A percentile compares a stretch with the other conserved stretches of the same genome.
Conservation (phyloP, 2,888 invertebrate species). For the Scotopteryx bipunctaria region DNA sequence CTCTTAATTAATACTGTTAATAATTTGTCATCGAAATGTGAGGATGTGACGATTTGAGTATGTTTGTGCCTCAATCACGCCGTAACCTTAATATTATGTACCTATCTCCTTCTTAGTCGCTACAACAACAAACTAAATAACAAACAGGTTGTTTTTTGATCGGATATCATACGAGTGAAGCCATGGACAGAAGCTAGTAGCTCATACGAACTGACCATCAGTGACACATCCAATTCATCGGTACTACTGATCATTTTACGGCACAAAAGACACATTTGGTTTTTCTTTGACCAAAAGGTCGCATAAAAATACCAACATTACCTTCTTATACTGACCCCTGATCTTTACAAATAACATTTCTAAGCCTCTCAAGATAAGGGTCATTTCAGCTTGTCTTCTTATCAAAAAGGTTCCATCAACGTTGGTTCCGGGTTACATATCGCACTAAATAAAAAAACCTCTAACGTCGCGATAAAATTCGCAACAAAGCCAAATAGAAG, state of each 20-base stretch:
- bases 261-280: conserved; percentile 48
- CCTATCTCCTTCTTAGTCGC: too few relatives aligned
- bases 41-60: too few relatives aligned
- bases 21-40: too few relatives aligned
- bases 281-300: conserved; percentile 52
- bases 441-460: conserved; percentile 62
- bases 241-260: conserved; percentile 32
- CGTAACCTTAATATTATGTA: too few relatives aligned
- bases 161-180: too few relatives aligned
- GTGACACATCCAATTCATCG: not conserved
- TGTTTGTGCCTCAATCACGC: too few relatives aligned
- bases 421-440: conserved; percentile 39
- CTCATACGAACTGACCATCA: too few relatives aligned
- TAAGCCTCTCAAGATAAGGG: not conserved
- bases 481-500: conserved; percentile 58
- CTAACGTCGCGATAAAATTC: conserved; percentile 62
- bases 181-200: too few relatives aligned
- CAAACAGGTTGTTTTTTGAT: too few relatives aligned
- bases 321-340: conserved; percentile 32
- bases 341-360: conserved; percentile 15
- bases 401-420: conserved; percentile 21
- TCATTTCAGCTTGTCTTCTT: conserved; percentile 11
- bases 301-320: conserved; percentile 45
- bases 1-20: too few relatives aligned
- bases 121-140: too few relatives aligned